Evolutionary conservation across 2,113 vertebrate species (phyloP).

Genomic region (Cepphus grylle): DNA sequence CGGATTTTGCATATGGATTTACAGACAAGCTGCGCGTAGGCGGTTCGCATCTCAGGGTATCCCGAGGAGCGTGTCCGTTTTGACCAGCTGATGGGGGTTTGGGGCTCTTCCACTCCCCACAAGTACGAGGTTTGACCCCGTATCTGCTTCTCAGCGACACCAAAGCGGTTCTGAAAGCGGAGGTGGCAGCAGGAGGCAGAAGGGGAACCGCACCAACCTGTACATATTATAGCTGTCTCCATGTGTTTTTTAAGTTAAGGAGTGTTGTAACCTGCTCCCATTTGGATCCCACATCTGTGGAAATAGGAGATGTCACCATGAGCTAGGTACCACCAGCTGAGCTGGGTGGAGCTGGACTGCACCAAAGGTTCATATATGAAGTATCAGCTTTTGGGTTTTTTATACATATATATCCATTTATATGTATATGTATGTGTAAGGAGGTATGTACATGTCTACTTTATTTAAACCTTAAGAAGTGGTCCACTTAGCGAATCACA

Average conservation of each 20-base stretch:
- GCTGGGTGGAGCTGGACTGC: background rate
- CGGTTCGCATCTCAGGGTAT: background rate
- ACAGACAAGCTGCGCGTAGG: background rate
- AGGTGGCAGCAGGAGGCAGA: background rate
- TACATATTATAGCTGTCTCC: background rate
- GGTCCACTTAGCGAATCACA: background rate
- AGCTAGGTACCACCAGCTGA: background rate
- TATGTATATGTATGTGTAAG: background rate
- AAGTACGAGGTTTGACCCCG: background rate
- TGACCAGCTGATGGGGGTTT: fast-evolving
- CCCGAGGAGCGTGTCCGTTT: background rate
- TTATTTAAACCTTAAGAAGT: background rate
- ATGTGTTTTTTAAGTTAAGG: background rate
- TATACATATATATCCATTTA: background rate
- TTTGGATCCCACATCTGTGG: background rate
- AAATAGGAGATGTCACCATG: background rate
- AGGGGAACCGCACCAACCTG: background rate
- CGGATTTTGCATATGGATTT: background rate
- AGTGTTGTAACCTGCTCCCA: background rate
- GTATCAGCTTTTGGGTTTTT: background rate
- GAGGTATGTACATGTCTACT: background rate
- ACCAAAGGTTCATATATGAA: background rate
- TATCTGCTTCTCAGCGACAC: background rate
- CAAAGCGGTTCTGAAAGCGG: background rate
- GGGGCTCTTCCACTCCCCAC: background rate